Evolutionary conservation across 2,888 invertebrate genomes (phyloP).

Genomic region (Parthenolecanium corni): DNA sequence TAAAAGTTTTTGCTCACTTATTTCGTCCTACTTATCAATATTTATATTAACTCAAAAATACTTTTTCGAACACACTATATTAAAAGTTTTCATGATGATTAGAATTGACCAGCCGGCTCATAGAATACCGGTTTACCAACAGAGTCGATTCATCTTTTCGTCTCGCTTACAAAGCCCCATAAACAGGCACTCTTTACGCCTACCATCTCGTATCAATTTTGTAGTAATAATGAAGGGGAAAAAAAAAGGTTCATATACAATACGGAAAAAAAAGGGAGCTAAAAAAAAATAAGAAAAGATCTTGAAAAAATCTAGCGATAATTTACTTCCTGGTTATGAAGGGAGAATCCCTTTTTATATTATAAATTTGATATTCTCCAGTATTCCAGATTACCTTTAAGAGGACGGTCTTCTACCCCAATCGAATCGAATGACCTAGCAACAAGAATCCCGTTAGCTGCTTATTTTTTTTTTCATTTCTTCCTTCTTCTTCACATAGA

Average conservation of each 20-base stretch:
- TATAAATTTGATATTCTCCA: constrained; percentile 6
- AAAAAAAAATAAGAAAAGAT: not conserved
- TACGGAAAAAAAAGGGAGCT: constrained; percentile 1
- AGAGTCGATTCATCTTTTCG: not conserved
- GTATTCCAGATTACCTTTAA: constrained; percentile 18
- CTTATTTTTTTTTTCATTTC: constrained; percentile 9
- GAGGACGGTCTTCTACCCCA: constrained; percentile 27
- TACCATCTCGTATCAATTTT: not conserved
- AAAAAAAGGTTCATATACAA: not conserved
- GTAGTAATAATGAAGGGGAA: not conserved
- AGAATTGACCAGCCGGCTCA: constrained; percentile 13
- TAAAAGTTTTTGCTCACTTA: no score
- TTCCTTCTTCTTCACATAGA: not conserved
- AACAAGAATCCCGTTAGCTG: constrained; percentile 23
- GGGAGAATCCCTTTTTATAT: constrained; percentile 9
- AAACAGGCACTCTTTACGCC: not conserved
- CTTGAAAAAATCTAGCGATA: constrained; percentile 11
- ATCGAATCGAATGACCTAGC: constrained; percentile 25
- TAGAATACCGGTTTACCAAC: constrained; percentile 1
- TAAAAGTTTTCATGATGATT: constrained; percentile 1
- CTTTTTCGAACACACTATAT: not conserved
- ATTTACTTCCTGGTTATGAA: constrained; percentile 26
- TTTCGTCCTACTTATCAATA: no score
- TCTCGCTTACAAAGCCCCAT: constrained; percentile 14
- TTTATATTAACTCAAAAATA: no score